Conservation (phyloP, 64 coral and sea anemone genomes). For the Montipora foliosa region DNA sequence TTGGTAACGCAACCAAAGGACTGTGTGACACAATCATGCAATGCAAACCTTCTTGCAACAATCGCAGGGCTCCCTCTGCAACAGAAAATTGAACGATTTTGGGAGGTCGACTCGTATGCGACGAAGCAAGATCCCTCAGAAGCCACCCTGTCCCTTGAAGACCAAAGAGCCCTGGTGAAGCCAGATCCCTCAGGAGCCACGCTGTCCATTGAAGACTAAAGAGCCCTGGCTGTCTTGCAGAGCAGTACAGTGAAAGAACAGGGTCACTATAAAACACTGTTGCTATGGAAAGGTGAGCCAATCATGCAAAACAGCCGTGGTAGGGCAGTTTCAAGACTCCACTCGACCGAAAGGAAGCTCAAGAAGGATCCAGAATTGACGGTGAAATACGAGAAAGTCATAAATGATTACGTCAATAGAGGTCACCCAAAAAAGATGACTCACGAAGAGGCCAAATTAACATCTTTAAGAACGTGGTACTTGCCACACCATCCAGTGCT, state of each 20-base stretch:
- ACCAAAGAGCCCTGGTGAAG: not conserved
- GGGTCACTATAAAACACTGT: no score
- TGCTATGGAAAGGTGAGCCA: not conserved
- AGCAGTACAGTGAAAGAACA: no score
- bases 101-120: conserved; percentile 32
- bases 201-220: conserved; percentile 40
- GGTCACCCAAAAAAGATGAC: conserved; percentile 25
- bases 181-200: not conserved
- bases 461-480: no score
- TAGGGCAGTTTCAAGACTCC: not conserved
- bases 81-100: conserved; percentile 42
- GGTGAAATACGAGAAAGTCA: not conserved
- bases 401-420: conserved; percentile 15
- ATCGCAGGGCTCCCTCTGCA: not conserved
- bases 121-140: not conserved
- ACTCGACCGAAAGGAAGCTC: no score
- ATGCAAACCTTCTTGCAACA: conserved; percentile 12
- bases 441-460: not conserved
- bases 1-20: conserved; percentile 10
- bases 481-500: conserved; percentile 66
- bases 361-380: no score
- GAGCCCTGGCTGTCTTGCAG: not conserved
- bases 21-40: not conserved
- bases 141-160: conserved; percentile 8
- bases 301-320: conserved; percentile 37